Base-by-base conservation (phyloP, 2,888 invertebrate species). In the Achlya flavicornis region DNA sequence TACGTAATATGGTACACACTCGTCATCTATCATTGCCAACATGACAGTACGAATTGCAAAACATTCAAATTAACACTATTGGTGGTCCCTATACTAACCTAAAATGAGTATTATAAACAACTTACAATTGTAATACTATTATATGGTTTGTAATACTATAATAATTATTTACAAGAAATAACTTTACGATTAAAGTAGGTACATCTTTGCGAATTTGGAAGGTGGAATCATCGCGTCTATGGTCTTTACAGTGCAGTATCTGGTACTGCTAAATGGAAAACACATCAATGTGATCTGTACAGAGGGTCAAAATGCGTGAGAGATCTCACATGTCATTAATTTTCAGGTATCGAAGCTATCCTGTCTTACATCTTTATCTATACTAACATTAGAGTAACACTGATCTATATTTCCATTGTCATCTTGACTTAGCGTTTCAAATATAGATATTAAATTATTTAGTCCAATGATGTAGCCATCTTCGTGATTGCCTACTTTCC, bases 401-500 rank as follows among this genome's bases (percentile, higher is more conserved):
- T 89, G 84, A 64, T 90, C 91, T 68, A 91, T 83, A 72, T 90
- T 91, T 4, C 89, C 91, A 66, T 92, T 92, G 67, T 88, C 90
- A 65, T 93, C 92, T 73, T 91, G 87, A 63, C 94, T 86, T 75
- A 96, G 94, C 48, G 95, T 95, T 82, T 95, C 94, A 78, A 98
- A 97, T 74, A 98, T 96, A 72, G 96, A 96, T 77, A 98, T 97
- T 71, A 99, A 94, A 92, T 98, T 98, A 83, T 98, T 97, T 62
- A 99, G 95, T 67, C 99, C 99, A 71, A 97, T 97, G 74, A 98
- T 94, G 92, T 98, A 99, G 69, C 99, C 99, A 84, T 99, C 99
- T 93, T 99, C 99, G 84, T 98, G 98, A 89, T 98, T 99, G 57
- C 98, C 98, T 67, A 98, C 98, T 83, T 96, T 96, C 99, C 99